Evolutionary conservation across 2,888 invertebrate species (phyloP), one percentile per base, ranked within the genome.

Genomic region (Xanthia icteritia): DNA sequence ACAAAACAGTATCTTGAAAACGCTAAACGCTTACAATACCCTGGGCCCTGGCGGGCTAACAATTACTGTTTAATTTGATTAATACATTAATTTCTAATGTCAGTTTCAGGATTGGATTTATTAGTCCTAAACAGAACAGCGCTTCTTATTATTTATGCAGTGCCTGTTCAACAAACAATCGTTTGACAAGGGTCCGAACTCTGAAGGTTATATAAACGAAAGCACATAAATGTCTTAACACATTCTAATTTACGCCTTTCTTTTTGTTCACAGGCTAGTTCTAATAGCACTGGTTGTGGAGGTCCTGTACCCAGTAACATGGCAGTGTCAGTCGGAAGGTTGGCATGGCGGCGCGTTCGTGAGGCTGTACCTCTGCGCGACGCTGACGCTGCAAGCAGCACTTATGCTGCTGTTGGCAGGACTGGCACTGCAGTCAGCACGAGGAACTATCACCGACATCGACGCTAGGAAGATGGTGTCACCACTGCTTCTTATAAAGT

Each of bases 371-470:
- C 97, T 98, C 75, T 97, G 98, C 88, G 98, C 98, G 51, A 97
- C 97, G 89, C 94, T 98, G 91, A 96, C 97, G 15, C 96, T 98
- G 83, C 97, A 98, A 77, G 97, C 97, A 23, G 92, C 97, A 61
- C 97, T 98, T 74, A 97, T 98, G 91, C 92, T 98, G 85, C 95
- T 98, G 56, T 94, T 98, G 81, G 97, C 97, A 64, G 97, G 97
- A 45, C 96, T 98, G 85, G 97, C 98, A 56, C 97, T 97, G 92
- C 97, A 98, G 88, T 98, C 98, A 85, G 97, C 98, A 20, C 97
- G 97, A 88, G 99, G 99, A 48, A 98, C 98, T 81, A 98, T 99
- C 88, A 98, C 98, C 81, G 98, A 98, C 87, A 97, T 97, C 45
- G 97, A 97, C 74, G 97, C 98, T 11, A 96, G 99, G 86, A 97